Percentiles rank a stretch among this genome's conserved stretches.
Evolutionary conservation across 2,888 invertebrate species (phyloP).

Genomic region (Oligia latruncula): DNA sequence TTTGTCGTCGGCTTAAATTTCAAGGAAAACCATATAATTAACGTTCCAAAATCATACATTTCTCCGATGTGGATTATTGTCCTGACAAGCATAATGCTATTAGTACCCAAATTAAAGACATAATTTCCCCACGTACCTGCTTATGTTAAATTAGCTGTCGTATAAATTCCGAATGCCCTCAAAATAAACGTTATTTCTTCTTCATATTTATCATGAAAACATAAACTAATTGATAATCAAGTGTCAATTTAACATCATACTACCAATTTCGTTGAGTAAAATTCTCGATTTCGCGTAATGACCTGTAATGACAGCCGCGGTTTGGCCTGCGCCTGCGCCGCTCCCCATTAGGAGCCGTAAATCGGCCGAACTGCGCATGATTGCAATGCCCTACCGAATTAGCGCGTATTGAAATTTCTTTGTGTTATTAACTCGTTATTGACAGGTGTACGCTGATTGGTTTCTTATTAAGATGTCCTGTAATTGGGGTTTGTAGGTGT

Average conservation of each 20-base stretch:
- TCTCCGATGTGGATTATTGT: background rate
- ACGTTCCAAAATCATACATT: background rate
- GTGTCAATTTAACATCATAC: slow-evolving; percentile 53
- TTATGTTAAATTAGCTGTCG: slow-evolving; percentile 11
- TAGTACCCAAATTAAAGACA: background rate
- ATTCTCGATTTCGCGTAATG: slow-evolving; percentile 53
- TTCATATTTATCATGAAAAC: slow-evolving; percentile 16
- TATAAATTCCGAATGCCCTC: background rate
- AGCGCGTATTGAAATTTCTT: slow-evolving; percentile 50
- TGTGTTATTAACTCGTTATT: slow-evolving; percentile 39
- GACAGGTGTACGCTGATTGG: slow-evolving; percentile 51
- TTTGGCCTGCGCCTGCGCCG: slow-evolving; percentile 43
- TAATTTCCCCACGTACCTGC: background rate
- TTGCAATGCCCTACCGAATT: slow-evolving; percentile 51
- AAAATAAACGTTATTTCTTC: slow-evolving; percentile 33
- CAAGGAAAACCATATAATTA: background rate
- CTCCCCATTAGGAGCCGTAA: slow-evolving; percentile 61
- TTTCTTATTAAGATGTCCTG: slow-evolving; percentile 27
- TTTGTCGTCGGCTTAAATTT: background rate
- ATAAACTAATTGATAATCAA: slow-evolving; percentile 45
- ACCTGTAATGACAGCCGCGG: slow-evolving; percentile 59
- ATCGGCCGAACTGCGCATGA: slow-evolving; percentile 58
- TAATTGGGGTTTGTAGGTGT: slow-evolving; percentile 22
- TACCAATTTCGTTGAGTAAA: slow-evolving; percentile 51
- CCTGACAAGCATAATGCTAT: background rate